Percentiles rank a stretch among this genome's conserved stretches.
phyloP scores from a whole-genome alignment of 2,113 vertebrate species.

The Centropus unirufus region DNA sequence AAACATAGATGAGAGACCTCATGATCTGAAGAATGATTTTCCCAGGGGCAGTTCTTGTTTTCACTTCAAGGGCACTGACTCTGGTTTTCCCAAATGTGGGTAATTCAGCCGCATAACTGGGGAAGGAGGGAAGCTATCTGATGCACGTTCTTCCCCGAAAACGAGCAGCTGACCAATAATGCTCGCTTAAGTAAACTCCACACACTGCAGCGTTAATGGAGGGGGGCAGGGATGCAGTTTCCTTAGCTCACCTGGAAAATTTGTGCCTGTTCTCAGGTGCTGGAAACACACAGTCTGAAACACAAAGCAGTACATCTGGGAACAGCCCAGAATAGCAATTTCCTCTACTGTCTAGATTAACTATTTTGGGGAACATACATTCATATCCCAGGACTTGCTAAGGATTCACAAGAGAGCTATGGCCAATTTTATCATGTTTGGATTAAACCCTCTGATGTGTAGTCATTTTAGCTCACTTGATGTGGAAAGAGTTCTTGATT shows the following conservation, averaged over 20 bases:
- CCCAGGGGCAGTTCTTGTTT: neutral
- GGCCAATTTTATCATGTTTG: neutral
- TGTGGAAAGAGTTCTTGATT: neutral
- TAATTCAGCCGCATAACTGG: neutral
- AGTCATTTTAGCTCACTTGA: neutral
- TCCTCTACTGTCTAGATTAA: neutral
- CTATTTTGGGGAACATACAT: neutral
- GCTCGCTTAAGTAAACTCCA: neutral
- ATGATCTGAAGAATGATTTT: neutral
- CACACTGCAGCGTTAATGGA: accelerated
- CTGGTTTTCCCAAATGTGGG: neutral
- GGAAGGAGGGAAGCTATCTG: no score
- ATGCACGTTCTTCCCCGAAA: neutral
- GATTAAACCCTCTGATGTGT: neutral
- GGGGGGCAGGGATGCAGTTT: neutral
- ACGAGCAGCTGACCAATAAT: neutral
- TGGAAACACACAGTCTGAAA: neutral
- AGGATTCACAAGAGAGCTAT: neutral
- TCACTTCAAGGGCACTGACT: neutral
- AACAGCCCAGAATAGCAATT: neutral
- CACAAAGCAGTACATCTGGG: neutral
- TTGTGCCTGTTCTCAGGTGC: neutral
- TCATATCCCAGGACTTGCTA: neutral
- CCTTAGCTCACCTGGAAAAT: neutral
- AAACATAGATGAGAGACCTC: neutral